A percentile compares a stretch with the other conserved stretches of the same genome.
Evolutionary conservation across 2,888 invertebrate genomes (phyloP).

Genomic region (Pachymerium ferrugineum): DNA sequence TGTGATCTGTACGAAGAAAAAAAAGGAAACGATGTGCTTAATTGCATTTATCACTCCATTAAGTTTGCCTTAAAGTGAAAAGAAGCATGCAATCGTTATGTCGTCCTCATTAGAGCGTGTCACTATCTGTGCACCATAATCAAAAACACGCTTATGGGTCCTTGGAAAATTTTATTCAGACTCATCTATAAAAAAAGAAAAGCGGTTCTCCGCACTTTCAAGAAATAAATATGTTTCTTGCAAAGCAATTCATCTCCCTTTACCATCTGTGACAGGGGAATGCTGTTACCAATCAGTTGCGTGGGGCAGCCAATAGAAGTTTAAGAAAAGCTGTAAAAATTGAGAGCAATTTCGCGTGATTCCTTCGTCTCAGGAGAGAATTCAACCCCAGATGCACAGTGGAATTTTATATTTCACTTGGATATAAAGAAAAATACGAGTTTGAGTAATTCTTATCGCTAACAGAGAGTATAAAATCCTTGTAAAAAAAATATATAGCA

Average conservation of each 20-base stretch:
- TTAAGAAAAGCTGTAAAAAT: neutral
- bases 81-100: slow-evolving; percentile 21
- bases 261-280: slow-evolving; percentile 2
- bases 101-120: slow-evolving; percentile 2
- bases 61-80: slow-evolving; percentile 21
- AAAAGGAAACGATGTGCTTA: slow-evolving; percentile 11
- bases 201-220: neutral
- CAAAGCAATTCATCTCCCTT: neutral
- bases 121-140: neutral
- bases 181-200: neutral
- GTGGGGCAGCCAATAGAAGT: neutral
- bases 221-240: neutral
- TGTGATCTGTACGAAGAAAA: neutral
- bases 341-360: slow-evolving; percentile 15
- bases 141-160: neutral
- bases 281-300: neutral
- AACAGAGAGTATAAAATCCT: too few species aligned
- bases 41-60: slow-evolving; percentile 21
- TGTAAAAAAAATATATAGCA: neutral
- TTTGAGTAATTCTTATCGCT: neutral
- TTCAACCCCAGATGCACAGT: slow-evolving; percentile 3
- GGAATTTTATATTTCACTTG: slow-evolving; percentile 15
- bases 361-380: neutral
- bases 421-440: neutral
- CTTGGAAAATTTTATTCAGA: neutral